phyloP scores from a whole-genome alignment of 1,140 invertebrate genomes.

The Branchinecta lindahli region DNA sequence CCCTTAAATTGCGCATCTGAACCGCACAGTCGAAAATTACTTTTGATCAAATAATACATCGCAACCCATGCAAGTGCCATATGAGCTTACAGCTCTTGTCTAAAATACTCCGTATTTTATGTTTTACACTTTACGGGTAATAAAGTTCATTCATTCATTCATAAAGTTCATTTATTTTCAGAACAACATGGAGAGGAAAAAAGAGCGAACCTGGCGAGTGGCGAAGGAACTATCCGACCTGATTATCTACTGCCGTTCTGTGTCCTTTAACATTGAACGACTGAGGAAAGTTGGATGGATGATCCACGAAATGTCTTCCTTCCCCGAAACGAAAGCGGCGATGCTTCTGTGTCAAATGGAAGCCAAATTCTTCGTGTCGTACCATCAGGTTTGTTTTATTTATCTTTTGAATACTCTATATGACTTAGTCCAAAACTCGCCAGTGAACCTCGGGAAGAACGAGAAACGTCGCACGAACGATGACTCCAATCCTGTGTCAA shows the following conservation, averaged over 20 bases:
- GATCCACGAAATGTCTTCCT: slow-evolving; percentile 88
- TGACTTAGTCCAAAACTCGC: too few relatives aligned
- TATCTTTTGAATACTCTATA: not conserved
- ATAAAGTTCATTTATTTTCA: slow-evolving; percentile 26
- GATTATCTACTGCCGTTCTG: slow-evolving; percentile 86
- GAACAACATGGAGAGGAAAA: slow-evolving; percentile 61
- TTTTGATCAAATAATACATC: too few relatives aligned
- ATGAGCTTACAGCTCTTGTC: too few relatives aligned
- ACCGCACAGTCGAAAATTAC: too few relatives aligned
- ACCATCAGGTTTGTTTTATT: slow-evolving; percentile 42
- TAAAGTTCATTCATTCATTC: too few relatives aligned
- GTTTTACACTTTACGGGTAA: too few relatives aligned
- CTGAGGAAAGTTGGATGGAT: slow-evolving; percentile 48
- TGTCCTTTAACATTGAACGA: slow-evolving; percentile 54
- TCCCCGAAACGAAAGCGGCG: slow-evolving; percentile 87
- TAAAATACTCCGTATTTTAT: too few relatives aligned
- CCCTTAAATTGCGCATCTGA: too few relatives aligned
- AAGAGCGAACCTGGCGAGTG: slow-evolving; percentile 72
- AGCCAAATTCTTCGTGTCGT: slow-evolving; percentile 61
- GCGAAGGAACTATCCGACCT: slow-evolving; percentile 92
- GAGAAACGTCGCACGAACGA: too few relatives aligned
- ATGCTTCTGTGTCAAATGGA: slow-evolving; percentile 68
- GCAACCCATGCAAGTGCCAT: too few relatives aligned
- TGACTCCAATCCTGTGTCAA: too few relatives aligned
- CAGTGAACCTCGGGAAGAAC: too few relatives aligned